phyloP scores from a whole-genome alignment of 2,797 vertebrate species.

The Spea hammondii region DNA sequence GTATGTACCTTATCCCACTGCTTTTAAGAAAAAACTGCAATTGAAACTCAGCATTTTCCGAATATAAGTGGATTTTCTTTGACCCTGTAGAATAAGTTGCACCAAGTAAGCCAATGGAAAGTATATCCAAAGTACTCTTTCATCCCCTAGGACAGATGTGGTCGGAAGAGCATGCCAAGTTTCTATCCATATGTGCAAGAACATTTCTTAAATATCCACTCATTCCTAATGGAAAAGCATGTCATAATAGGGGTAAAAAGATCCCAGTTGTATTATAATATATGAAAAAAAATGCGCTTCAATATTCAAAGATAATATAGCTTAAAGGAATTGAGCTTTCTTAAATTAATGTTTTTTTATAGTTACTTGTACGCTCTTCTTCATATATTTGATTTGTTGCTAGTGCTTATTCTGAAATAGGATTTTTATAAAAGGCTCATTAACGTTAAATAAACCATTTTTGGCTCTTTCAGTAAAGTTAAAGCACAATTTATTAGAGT shows the following conservation, averaged over 20 bases:
- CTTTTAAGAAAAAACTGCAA: constrained; percentile 2
- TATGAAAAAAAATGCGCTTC: background rate
- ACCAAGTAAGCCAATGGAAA: constrained; percentile 5
- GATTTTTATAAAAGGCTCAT: constrained; percentile 2
- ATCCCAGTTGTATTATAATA: background rate
- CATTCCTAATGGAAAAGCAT: constrained; percentile 29
- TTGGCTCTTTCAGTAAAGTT: background rate
- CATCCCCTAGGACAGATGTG: constrained; percentile 42
- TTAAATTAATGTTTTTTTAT: constrained; percentile 20
- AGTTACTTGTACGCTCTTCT: background rate
- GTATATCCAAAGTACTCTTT: constrained; percentile 34
- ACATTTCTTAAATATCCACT: constrained; percentile 39
- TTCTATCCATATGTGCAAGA: constrained; percentile 34
- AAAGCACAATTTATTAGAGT: constrained; percentile 19
- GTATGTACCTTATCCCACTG: no score
- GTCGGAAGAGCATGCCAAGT: constrained; percentile 33
- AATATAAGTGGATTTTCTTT: constrained; percentile 38
- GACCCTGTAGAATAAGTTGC: constrained; percentile 35
- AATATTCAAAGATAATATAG: background rate
- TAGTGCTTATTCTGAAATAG: background rate
- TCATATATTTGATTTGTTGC: constrained; percentile 20
- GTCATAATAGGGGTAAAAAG: constrained; percentile 28
- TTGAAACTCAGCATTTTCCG: constrained; percentile 8
- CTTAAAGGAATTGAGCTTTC: background rate
- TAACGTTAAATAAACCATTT: background rate